These are phyloP conservation scores for Zaprionus camerounensis DNA, from an alignment of 1,140 invertebrate genomes.

Conservation along the genomic window DNA sequence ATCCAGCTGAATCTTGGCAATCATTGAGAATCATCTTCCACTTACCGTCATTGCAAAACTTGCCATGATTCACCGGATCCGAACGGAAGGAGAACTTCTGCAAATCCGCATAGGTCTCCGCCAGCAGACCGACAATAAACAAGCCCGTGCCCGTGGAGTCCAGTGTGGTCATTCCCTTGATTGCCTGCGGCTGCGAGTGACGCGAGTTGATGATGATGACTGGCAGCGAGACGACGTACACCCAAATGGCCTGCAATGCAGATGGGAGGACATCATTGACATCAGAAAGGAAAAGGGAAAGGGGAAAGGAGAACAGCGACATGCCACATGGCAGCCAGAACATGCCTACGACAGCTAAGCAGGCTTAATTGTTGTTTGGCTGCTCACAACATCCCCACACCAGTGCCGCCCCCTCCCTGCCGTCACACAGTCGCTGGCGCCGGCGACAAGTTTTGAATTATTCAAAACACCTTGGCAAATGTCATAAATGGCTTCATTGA, in stretches of 20 bases:
- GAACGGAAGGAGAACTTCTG: slow-evolving; percentile 96
- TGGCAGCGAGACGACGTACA: slow-evolving; percentile 95
- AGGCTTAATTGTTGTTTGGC: slow-evolving; percentile 53
- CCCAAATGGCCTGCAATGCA: slow-evolving; percentile 92
- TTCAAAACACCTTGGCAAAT: slow-evolving; percentile 57
- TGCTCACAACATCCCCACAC: background rate
- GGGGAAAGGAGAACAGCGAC: background rate
- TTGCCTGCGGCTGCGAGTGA: slow-evolving; percentile 90
- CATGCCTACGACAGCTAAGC: background rate
- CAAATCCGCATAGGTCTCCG: slow-evolving; percentile 95
- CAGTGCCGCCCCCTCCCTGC: background rate
- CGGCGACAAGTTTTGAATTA: slow-evolving; percentile 67
- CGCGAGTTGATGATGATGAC: slow-evolving; percentile 96
- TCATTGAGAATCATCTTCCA: background rate
- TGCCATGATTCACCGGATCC: slow-evolving; percentile 93
- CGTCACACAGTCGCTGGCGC: slow-evolving; percentile 5
- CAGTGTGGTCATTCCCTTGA: slow-evolving; percentile 92
- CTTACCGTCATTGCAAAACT: slow-evolving; percentile 94
- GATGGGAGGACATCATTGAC: background rate
- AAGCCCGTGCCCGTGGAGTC: slow-evolving; percentile 93
- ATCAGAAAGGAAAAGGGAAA: background rate
- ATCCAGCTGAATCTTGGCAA: background rate
- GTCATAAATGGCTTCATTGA: slow-evolving; percentile 66
- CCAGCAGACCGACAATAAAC: slow-evolving; percentile 92
- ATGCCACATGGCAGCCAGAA: slow-evolving; percentile 2